These are phyloP conservation scores for Lethocerus indicus DNA, from an alignment of 1,140 invertebrate genomes.

Conservation along the genomic window DNA sequence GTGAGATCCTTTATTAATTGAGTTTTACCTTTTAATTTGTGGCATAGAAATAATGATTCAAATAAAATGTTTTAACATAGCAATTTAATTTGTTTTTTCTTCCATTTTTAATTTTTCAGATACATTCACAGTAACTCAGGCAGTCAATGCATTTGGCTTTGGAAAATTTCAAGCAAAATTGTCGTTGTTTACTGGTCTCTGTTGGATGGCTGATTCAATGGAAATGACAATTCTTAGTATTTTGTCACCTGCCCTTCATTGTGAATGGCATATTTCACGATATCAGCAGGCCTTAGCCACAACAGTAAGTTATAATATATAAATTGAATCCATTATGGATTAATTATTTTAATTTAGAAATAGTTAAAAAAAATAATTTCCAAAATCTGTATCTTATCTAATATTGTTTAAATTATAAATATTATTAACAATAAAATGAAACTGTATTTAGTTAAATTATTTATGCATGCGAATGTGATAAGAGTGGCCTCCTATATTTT, in stretches of 20 bases:
- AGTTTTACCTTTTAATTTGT: background rate
- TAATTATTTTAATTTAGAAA: no score
- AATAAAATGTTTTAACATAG: background rate
- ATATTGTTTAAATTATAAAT: no score
- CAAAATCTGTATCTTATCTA: no score
- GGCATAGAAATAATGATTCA: background rate
- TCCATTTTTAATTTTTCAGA: slow-evolving; percentile 35
- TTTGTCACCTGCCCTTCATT: slow-evolving; percentile 78
- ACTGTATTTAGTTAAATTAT: no score
- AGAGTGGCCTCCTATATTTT: no score
- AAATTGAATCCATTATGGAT: no score
- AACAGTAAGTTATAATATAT: slow-evolving; percentile 31
- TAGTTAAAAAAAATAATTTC: no score
- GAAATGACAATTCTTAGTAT: slow-evolving; percentile 96
- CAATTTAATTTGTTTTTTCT: background rate
- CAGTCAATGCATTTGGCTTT: slow-evolving; percentile 89
- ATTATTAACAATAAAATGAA: no score
- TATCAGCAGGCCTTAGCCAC: slow-evolving; percentile 59
- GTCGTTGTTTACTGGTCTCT: slow-evolving; percentile 67
- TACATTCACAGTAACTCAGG: slow-evolving; percentile 87
- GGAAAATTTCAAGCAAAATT: slow-evolving; percentile 90
- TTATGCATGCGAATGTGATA: no score
- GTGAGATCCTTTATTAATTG: background rate
- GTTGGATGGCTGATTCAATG: slow-evolving; percentile 97
- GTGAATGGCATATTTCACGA: slow-evolving; percentile 80